Evolutionary conservation across 2,113 vertebrate species (phyloP), one percentile per base, ranked within the genome.

Genomic region (Scartelaos histophorus): DNA sequence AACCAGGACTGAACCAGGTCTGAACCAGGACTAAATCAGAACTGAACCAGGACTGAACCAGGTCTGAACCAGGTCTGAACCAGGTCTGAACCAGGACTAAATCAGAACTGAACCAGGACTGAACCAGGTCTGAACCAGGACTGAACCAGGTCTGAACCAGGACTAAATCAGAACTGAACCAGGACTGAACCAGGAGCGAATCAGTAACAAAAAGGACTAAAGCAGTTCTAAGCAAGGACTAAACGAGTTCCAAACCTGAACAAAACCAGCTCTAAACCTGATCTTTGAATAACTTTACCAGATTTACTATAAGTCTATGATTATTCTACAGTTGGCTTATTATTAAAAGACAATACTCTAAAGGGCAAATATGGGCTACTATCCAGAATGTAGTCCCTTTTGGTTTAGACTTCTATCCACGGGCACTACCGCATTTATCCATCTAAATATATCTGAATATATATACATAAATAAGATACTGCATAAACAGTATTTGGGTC

Each of bases 391-490:
- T 9, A 54, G 7, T n/a, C 51, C 51, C 51, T 9, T 6, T 12
- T 61, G 25, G 10, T 29, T 34, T 16, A 61, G 15, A 64, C 34
- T 34, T 11, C 29, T 62, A 43, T 21, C 58, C 43, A 43, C 34
- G 34, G 25, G 6, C 13, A 29, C 7, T 7, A 43, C 3, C 43
- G 17, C 61, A 64, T 19, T 61, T 34, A 61, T 34, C 5, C 22
- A 34, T 25, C 58, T 61, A 61, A 61, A 35, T 61, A 61, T 61
- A 61, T 34, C 25, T 34, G 58, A 61, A 61, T 61, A 61, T 34
- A 61, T 34, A 61, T 61, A 17, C 24, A 61, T 61, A 34, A 61
- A 61, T 61, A 61, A 34, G 16, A 34, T 15, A 60, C 34, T 64
- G 15, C 19, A 64, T 64, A 43, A 64, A 64, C 61, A 5, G 3